phyloP scores from a whole-genome alignment of 2,888 invertebrate species.

The Monoplex corrugatus region DNA sequence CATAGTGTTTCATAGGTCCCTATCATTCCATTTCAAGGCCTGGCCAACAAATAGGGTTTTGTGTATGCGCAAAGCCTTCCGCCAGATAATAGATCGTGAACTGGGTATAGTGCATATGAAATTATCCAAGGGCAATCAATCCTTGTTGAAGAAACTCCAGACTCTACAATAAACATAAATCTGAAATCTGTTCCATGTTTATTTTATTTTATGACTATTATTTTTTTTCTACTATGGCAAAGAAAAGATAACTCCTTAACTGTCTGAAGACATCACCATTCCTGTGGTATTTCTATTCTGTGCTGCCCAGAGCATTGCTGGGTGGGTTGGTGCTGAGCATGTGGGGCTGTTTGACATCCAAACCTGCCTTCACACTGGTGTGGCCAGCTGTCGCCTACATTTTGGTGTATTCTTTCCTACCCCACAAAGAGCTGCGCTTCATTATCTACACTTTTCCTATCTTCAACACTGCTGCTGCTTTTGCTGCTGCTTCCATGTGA shows the following conservation, averaged over 20 bases:
- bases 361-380: constrained; percentile 85
- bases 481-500: constrained; percentile 94
- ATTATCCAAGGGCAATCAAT: too few relatives aligned
- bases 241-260: constrained; percentile 33
- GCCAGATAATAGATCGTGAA: too few relatives aligned
- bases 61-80: too few relatives aligned
- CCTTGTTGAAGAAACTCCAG: too few relatives aligned
- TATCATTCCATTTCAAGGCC: too few relatives aligned
- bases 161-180: too few relatives aligned
- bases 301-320: constrained; percentile 94
- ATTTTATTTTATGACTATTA: too few relatives aligned
- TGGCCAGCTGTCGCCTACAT: constrained; percentile 86
- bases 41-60: too few relatives aligned
- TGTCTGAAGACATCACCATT: constrained; percentile 86
- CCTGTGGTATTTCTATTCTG: constrained; percentile 99
- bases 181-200: too few relatives aligned
- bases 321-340: constrained; percentile 88
- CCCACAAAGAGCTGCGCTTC: constrained; percentile 98
- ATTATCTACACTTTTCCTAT: constrained; percentile 98
- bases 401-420: constrained; percentile 94
- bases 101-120: too few relatives aligned
- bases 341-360: constrained; percentile 84
- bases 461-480: constrained; percentile 94
- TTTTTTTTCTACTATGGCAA: too few relatives aligned
- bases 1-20: too few relatives aligned